phyloP scores from a whole-genome alignment of 2,888 invertebrate species.

The Arge pagana region DNA sequence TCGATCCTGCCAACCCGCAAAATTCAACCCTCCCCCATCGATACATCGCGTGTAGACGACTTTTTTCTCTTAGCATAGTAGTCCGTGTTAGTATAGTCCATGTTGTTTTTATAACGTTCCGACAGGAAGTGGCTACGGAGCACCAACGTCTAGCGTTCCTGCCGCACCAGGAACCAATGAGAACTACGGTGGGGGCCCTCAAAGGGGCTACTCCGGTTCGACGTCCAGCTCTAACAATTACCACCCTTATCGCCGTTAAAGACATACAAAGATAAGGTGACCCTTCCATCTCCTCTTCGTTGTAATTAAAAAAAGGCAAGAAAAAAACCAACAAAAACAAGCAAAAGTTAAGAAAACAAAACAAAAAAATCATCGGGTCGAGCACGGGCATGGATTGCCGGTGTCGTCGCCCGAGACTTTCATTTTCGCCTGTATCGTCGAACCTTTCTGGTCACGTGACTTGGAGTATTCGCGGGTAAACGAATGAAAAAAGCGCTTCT shows the following conservation, averaged over 20 bases:
- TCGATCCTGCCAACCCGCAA: not conserved
- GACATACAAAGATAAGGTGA: not conserved
- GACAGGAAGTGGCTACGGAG: constrained; percentile 48
- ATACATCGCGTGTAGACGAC: not conserved
- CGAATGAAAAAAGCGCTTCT: too few relatives aligned
- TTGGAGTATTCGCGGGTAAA: too few relatives aligned
- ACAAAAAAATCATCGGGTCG: not conserved
- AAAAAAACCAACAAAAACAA: not conserved
- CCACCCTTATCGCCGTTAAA: constrained; percentile 53
- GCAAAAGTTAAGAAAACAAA: not conserved
- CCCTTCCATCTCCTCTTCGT: too few relatives aligned
- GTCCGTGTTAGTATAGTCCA: constrained; percentile 18
- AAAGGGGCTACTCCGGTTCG: constrained; percentile 46
- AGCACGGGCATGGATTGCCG: too few relatives aligned
- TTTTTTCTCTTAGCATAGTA: constrained; percentile 14
- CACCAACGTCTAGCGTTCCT: constrained; percentile 44
- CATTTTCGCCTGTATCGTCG: too few relatives aligned
- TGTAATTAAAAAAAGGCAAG: not conserved
- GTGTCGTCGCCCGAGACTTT: too few relatives aligned
- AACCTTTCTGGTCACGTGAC: too few relatives aligned
- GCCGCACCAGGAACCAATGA: constrained; percentile 48
- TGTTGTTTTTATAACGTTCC: constrained; percentile 49
- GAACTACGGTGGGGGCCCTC: constrained; percentile 44
- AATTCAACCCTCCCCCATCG: not conserved
- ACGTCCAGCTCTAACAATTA: constrained; percentile 48